phyloP scores from a whole-genome alignment of 1,140 invertebrate genomes.

The Neodiprion lecontei region DNA sequence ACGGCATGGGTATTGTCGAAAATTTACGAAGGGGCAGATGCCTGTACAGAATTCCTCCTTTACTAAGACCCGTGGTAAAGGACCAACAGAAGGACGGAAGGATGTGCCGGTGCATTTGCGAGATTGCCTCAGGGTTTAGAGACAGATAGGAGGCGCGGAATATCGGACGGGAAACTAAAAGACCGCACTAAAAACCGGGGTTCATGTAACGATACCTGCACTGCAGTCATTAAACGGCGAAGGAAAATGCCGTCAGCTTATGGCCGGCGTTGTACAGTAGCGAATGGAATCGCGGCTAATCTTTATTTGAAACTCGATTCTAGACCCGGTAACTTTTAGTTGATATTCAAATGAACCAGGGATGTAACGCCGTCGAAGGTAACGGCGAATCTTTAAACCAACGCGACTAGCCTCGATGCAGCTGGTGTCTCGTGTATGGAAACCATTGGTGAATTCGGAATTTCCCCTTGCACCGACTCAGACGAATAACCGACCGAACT shows the following conservation, averaged over 20 bases:
- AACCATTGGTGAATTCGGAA: no score
- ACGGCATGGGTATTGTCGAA: no score
- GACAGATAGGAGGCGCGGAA: background rate
- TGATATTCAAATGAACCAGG: slow-evolving; percentile 5
- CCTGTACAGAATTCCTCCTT: no score
- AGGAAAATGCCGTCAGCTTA: background rate
- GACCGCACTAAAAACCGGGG: background rate
- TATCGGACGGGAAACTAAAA: background rate
- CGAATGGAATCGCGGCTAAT: background rate
- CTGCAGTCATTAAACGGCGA: background rate
- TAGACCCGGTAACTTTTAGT: background rate
- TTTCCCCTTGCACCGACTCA: no score
- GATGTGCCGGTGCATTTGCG: background rate
- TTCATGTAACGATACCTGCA: background rate
- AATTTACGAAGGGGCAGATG: no score
- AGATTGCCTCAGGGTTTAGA: background rate
- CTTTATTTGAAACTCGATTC: background rate
- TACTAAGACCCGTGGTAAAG: background rate
- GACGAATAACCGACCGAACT: no score
- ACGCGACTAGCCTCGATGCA: background rate
- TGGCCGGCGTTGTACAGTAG: background rate
- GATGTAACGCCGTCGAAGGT: background rate
- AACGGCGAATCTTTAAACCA: background rate
- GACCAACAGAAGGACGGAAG: background rate
- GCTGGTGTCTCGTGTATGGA: no score